A percentile compares a stretch with the other conserved stretches of the same genome.
These are phyloP conservation scores for Glaucidium brasilianum DNA, from an alignment of 2,113 vertebrate genomes.

Conservation along the genomic window DNA sequence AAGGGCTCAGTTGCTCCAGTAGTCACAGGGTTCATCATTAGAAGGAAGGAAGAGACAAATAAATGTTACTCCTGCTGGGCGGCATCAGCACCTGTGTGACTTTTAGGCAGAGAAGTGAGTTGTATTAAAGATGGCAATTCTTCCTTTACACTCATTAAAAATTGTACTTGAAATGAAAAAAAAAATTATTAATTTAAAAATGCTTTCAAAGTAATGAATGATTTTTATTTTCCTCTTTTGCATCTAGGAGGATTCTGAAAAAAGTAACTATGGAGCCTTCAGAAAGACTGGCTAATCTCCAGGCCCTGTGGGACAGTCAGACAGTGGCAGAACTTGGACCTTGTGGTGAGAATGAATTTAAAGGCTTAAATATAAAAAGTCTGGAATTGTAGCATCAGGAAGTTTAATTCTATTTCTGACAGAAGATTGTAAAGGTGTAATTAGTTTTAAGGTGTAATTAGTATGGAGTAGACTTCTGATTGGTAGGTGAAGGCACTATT, in stretches of 20 bases:
- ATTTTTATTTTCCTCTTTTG: background rate
- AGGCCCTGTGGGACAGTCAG: constrained; percentile 91
- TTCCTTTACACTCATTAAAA: background rate
- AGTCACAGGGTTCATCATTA: background rate
- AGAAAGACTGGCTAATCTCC: constrained; percentile 85
- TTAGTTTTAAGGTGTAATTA: constrained; percentile 72
- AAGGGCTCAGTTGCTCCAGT: background rate
- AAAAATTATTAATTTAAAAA: background rate
- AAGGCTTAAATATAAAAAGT: constrained; percentile 28
- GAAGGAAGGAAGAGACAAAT: background rate
- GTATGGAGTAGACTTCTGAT: constrained; percentile 12
- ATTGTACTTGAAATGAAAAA: background rate
- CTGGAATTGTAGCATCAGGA: constrained; percentile 16
- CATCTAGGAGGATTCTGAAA: constrained; percentile 90
- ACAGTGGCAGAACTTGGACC: constrained; percentile 89
- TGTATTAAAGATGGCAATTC: background rate
- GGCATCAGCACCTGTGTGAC: background rate
- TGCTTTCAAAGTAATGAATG: background rate
- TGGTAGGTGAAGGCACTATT: constrained; percentile 59
- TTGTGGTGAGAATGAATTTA: constrained; percentile 83
- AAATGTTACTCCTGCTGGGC: background rate
- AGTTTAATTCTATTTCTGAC: constrained; percentile 61
- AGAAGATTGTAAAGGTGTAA: constrained; percentile 57
- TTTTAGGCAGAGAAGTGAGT: background rate
- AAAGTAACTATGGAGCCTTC: constrained; percentile 92